Evolutionary conservation across 30 jellyfish, hydroid and myxozoan genomes (phyloP), one percentile per base, ranked within the genome.

Genomic region (Catostylus mosaicus): DNA sequence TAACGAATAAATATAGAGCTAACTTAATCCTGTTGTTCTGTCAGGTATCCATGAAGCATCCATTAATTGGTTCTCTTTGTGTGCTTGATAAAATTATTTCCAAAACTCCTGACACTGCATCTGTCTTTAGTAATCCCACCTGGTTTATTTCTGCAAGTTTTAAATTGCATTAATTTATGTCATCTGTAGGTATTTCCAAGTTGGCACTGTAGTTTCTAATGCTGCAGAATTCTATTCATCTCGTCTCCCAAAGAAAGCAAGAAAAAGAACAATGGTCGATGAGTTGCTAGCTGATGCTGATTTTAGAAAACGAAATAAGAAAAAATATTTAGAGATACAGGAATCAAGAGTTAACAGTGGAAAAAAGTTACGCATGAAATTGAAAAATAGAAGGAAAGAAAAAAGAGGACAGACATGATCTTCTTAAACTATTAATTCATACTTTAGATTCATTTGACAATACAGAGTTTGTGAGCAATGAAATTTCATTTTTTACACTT

Each of bases 201-300:
- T 94, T 67, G 99, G 99, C 16, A 88, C 97, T 14, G 90, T 94
- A 43, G 90, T 87, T 40, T 94, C 75, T 37, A 96, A 96, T n/a
- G 80, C 97, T 1, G 85, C 96, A 40, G 99, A 94, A 68, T 94
- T 87, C 62, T 87, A 88, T 72, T 86, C 97, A 27, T 70, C 96
- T 10, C 82, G 97, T 26, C 29, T 78, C 30, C 62, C 96, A 47
- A 84, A 84, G 88, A 94, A 88, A 36, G 94, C 76, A 0, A 71
- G 97, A 50, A 82, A 88, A 59, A 70, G 90, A 67, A 88, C 96
- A 12, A 88, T 93, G 86, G 99, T 93, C 24, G 97, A 93, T 52
- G 96, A 93, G 70, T 74, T 93, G 46, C 68, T 93, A 10, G 91
- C 82, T 27, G 99, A 93, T 83, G 94, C 99, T 45, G 96, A 82